These are phyloP conservation scores for roundworm (Caenorhabditis elegans) DNA, from an alignment of 1,140 invertebrate genomes.

Conservation along the genomic window WBcel235 BX284603.4:4592001-4592500, in stretches of 20 bases:
- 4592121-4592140: conserved; percentile 87
- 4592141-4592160: not conserved
- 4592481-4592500: not conserved
- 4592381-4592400: not conserved
- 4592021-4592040: conserved; percentile 96
- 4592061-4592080: conserved; percentile 99
- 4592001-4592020: conserved; percentile 98
- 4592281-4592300: not conserved
- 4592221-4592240: not conserved
- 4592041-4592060: conserved; percentile 90
- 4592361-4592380: not conserved
- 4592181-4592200: not conserved
- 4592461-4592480: not conserved
- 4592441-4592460: not conserved
- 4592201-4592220: not conserved
- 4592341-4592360: conserved; percentile 5
- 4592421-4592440: not conserved
- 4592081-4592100: conserved; percentile 94
- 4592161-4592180: not conserved
- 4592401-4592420: not conserved
- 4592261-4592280: not conserved
- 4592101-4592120: conserved; percentile 85
- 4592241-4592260: not conserved
- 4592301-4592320: not conserved
- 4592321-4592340: not conserved